Conservation (phyloP, 2,888 invertebrate species). For the Leptarthrus brevirostris region DNA sequence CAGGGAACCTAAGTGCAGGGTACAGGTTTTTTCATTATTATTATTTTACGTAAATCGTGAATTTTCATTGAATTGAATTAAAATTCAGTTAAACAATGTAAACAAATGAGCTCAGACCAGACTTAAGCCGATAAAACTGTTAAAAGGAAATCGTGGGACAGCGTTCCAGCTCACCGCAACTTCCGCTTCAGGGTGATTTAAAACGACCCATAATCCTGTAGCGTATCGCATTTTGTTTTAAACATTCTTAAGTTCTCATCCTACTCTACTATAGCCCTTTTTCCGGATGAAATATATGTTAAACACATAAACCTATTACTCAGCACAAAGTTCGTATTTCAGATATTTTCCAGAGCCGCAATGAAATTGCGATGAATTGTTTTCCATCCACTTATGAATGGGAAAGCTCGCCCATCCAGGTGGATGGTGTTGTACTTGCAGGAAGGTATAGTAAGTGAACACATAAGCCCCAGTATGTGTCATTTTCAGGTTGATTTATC, state of each 20-base stretch:
- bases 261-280: background rate
- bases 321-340: conserved; percentile 17
- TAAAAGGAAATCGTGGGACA: too few species aligned
- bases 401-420: conserved; percentile 21
- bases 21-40: too few species aligned
- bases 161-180: too few species aligned
- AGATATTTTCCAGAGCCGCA: background rate
- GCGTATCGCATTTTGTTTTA: background rate
- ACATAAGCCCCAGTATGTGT: conserved; percentile 40
- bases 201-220: background rate
- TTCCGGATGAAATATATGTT: conserved; percentile 27
- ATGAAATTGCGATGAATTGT: background rate
- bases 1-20: too few species aligned
- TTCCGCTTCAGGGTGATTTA: too few species aligned
- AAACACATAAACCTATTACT: conserved; percentile 24
- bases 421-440: background rate
- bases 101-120: too few species aligned
- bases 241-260: background rate
- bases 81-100: too few species aligned
- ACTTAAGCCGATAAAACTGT: too few species aligned
- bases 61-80: too few species aligned
- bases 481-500: conserved; percentile 48
- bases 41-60: too few species aligned
- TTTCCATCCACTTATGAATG: conserved; percentile 11
- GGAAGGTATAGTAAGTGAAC: conserved; percentile 19